A percentile compares a stretch with the other conserved stretches of the same genome.
Conservation (phyloP, 92 coral and sea anemone genomes). For the Epizoanthus ramosus region DNA sequence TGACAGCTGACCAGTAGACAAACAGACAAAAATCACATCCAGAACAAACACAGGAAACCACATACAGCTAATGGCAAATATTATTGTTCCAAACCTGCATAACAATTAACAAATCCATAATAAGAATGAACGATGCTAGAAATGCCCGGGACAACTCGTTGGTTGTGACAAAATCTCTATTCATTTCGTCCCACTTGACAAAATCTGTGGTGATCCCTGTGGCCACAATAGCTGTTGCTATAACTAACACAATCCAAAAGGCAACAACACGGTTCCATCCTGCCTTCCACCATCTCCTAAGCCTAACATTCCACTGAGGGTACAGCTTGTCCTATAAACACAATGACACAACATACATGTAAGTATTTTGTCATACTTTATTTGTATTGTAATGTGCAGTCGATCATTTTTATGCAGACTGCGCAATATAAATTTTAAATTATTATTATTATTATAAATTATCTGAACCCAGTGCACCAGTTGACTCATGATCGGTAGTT, state of each 20-base stretch:
- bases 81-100: conserved; percentile 78
- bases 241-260: conserved; percentile 90
- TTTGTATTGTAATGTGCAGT: too few relatives aligned
- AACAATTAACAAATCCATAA: conserved; percentile 88
- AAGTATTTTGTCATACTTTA: too few relatives aligned
- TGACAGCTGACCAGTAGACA: too few relatives aligned
- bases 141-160: conserved; percentile 97
- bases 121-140: conserved; percentile 85
- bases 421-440: too few relatives aligned
- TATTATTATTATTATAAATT: too few relatives aligned
- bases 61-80: background rate
- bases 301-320: conserved; percentile 83
- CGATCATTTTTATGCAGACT: too few relatives aligned
- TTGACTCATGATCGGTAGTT: too few relatives aligned
- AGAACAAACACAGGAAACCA: too few relatives aligned
- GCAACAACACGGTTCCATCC: conserved; percentile 90
- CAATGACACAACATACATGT: background rate
- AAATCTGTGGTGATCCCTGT: conserved; percentile 89
- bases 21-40: too few relatives aligned
- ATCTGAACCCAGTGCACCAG: too few relatives aligned
- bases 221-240: conserved; percentile 87
- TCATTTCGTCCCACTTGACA: conserved; percentile 82
- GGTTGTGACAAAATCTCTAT: conserved; percentile 89
- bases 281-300: conserved; percentile 84
- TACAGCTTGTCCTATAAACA: conserved; percentile 84